phyloP scores from a whole-genome alignment of 37 sponge, comb jelly and placozoan species.

The Theonella swinhoei region DNA sequence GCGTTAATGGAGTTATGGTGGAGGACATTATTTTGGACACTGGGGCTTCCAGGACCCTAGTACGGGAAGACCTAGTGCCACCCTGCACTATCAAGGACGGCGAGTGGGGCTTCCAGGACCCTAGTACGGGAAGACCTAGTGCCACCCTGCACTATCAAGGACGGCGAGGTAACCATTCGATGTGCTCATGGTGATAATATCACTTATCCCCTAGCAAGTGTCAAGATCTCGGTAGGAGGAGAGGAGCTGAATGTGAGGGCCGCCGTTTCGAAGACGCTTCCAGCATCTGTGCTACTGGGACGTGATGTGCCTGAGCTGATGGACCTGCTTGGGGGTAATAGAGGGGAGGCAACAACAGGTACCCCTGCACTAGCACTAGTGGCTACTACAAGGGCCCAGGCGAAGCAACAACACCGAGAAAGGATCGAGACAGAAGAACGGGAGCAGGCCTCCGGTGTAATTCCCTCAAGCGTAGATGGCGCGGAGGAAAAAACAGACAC shows the following conservation, averaged over 20 bases:
- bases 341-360: background rate
- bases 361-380: background rate
- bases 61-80: too few species aligned
- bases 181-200: constrained; percentile 44
- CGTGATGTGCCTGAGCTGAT: constrained; percentile 10
- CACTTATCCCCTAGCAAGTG: constrained; percentile 15
- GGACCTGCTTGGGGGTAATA: background rate
- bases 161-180: constrained; percentile 16
- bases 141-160: background rate
- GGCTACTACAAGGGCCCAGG: constrained; percentile 17
- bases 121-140: constrained; percentile 37
- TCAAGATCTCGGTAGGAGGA: too few species aligned
- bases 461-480: too few species aligned
- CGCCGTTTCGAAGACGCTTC: constrained; percentile 18
- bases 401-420: background rate
- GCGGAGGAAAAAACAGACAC: too few species aligned
- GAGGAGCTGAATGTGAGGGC: too few species aligned
- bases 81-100: too few species aligned
- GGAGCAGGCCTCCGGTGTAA: too few species aligned
- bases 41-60: too few species aligned
- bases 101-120: too few species aligned
- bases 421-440: too few species aligned
- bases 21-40: constrained; percentile 14
- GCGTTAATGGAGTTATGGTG: background rate
- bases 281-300: constrained; percentile 34